Evolutionary conservation across 1,140 invertebrate genomes (phyloP).

Genomic region (Pristionchus pacificus): DNA sequence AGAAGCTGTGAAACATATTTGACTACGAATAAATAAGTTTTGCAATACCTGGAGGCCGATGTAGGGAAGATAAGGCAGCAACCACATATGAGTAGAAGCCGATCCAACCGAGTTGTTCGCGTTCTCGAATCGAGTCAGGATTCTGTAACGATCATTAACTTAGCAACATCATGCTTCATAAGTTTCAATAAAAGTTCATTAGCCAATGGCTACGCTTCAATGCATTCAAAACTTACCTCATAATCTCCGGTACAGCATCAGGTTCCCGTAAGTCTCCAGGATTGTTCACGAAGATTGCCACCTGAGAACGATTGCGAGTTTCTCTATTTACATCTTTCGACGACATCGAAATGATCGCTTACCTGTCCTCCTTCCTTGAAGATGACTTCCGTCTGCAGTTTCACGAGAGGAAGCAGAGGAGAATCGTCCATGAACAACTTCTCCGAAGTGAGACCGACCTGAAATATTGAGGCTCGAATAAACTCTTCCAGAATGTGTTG

Average conservation of each 20-base stretch:
- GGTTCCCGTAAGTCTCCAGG: conserved; percentile 49
- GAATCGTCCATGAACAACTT: conserved; percentile 56
- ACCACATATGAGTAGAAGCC: conserved; percentile 54
- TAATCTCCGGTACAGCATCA: conserved; percentile 47
- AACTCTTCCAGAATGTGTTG: neutral
- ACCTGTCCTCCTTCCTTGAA: conserved; percentile 55
- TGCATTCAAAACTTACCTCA: conserved; percentile 33
- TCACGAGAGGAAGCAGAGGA: conserved; percentile 50
- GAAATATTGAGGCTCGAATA: too few species aligned
- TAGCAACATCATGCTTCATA: too few species aligned
- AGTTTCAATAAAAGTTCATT: neutral
- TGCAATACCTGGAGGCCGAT: conserved; percentile 44
- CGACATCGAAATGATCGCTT: conserved; percentile 12
- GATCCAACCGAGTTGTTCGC: conserved; percentile 48
- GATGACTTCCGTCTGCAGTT: conserved; percentile 53
- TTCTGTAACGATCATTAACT: conserved; percentile 14
- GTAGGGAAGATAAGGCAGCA: conserved; percentile 51
- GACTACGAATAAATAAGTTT: conserved; percentile 1
- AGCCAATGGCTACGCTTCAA: too few species aligned
- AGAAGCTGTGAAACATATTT: neutral
- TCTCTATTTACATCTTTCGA: conserved; percentile 2
- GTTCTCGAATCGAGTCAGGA: conserved; percentile 48
- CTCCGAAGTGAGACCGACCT: conserved; percentile 51
- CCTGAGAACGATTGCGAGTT: too few species aligned
- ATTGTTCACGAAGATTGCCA: conserved; percentile 53